Conservation (phyloP, 2,888 invertebrate genomes). For the Thereva nobilitata region DNA sequence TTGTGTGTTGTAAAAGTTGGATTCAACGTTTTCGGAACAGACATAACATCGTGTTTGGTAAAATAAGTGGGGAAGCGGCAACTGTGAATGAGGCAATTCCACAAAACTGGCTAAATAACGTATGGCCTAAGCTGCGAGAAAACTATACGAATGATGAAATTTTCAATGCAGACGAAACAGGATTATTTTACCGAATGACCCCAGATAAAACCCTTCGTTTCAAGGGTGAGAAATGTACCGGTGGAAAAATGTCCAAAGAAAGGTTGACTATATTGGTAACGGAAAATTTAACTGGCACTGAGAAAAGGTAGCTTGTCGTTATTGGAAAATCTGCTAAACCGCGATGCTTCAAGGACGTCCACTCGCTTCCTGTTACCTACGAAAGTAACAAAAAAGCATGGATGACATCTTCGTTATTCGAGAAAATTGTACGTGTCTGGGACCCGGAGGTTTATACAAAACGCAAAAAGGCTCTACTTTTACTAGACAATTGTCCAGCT, state of each 20-base stretch:
- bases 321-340: constrained; percentile 51
- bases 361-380: too few relatives aligned
- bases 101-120: constrained; percentile 46
- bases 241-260: constrained; percentile 51
- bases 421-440: too few relatives aligned
- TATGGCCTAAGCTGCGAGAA: constrained; percentile 45
- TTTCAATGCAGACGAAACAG: constrained; percentile 49
- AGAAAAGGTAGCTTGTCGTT: constrained; percentile 47
- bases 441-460: too few relatives aligned
- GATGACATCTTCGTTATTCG: too few relatives aligned
- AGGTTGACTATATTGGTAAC: constrained; percentile 49
- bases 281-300: constrained; percentile 50
- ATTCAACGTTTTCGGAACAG: constrained; percentile 46
- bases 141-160: constrained; percentile 45
- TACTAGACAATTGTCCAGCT: too few relatives aligned
- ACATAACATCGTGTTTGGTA: constrained; percentile 46
- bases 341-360: too few relatives aligned
- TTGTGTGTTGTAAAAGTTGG: constrained; percentile 45
- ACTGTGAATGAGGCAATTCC: constrained; percentile 43
- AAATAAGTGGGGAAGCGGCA: constrained; percentile 47
- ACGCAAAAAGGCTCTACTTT: too few relatives aligned
- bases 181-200: constrained; percentile 46
- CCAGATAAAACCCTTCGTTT: constrained; percentile 47
- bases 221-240: constrained; percentile 47
- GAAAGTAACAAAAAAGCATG: too few relatives aligned